Evolutionary conservation across 2,113 vertebrate species (phyloP), one percentile per base, ranked within the genome.

Genomic region (Origma solitaria): DNA sequence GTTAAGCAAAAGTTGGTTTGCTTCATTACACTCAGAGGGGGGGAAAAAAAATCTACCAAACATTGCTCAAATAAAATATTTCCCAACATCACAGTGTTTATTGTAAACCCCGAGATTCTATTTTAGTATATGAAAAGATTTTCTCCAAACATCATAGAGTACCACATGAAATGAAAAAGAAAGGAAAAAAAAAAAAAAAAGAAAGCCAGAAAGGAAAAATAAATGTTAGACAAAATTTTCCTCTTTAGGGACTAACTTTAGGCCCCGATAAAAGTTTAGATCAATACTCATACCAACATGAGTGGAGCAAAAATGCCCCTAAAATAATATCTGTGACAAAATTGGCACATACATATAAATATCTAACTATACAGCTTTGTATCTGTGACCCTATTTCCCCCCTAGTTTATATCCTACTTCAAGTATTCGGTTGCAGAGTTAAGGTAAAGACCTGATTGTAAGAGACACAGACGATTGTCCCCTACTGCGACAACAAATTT

Each of bases 261-360:
- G 70, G 78, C 82, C 92, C 88, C 77, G 92, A 88, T 95, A 94
- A 97, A 97, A 96, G 78, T 79, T 93, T 83, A 96, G 79, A 78
- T 95, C 66, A 93, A 86, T 96, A 97, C 88, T 96, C 94, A 96
- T 94, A 96, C 64, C 94, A 97, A 97, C 56, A 82, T 96, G 97
- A 97, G 50, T 38, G 80, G 97, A 95, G 96, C 93, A 96, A 97
- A 97, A 97, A 95, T 81, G 91, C 97, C 86, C 97, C 96, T 93
- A 81, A 97, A 98, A 95, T 90, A 97, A 98, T 62, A 98, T 28
- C 94, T 97, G 95, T 97, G 97, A 97, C 97, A 97, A 98, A 98
- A 98, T 98, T 98, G 98, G 98, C 98, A 98, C 98, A 86, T 96
- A 98, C 91, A 97, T 98, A 98, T 96, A 97, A 98, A 98, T 90